Conservation (phyloP, 2,888 invertebrate species). For the Notodonta ziczac region DNA sequence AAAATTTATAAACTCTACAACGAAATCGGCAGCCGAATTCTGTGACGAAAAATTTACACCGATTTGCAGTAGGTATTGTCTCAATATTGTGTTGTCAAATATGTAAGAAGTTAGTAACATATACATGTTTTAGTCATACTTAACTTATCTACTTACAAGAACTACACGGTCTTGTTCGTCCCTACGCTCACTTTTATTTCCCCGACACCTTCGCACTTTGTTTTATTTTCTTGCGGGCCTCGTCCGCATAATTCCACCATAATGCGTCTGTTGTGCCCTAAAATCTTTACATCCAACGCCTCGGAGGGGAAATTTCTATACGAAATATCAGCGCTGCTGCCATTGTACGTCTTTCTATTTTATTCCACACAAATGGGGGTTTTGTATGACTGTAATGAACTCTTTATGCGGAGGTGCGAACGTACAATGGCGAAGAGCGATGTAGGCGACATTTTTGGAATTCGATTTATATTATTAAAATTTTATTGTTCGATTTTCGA, state of each 20-base stretch:
- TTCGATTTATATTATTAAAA: conserved; percentile 30
- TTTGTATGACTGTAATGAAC: conserved; percentile 78
- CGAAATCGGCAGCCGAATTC: too few species aligned
- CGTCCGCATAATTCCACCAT: conserved; percentile 73
- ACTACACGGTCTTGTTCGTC: conserved; percentile 13
- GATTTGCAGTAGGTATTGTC: too few species aligned
- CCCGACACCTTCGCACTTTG: conserved; percentile 74
- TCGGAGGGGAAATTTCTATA: conserved; percentile 75
- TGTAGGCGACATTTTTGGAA: conserved; percentile 46
- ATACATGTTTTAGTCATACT: too few species aligned
- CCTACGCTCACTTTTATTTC: conserved; percentile 58
- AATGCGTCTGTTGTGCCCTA: conserved; percentile 69
- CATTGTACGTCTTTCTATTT: conserved; percentile 75
- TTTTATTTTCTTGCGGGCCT: conserved; percentile 77
- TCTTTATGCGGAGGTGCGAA: conserved; percentile 80
- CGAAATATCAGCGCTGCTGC: conserved; percentile 69
- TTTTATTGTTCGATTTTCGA: conserved; percentile 34
- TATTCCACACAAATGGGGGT: conserved; percentile 75
- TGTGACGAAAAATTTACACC: too few species aligned
- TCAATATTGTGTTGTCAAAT: too few species aligned
- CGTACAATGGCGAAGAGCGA: conserved; percentile 57
- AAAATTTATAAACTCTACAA: too few species aligned
- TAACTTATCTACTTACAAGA: too few species aligned
- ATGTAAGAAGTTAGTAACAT: too few species aligned
- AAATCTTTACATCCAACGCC: conserved; percentile 61